Evolutionary conservation across 2,113 vertebrate genomes (phyloP), one percentile per base, ranked within the genome.

Genomic region (Daubentonia madagascariensis): DNA sequence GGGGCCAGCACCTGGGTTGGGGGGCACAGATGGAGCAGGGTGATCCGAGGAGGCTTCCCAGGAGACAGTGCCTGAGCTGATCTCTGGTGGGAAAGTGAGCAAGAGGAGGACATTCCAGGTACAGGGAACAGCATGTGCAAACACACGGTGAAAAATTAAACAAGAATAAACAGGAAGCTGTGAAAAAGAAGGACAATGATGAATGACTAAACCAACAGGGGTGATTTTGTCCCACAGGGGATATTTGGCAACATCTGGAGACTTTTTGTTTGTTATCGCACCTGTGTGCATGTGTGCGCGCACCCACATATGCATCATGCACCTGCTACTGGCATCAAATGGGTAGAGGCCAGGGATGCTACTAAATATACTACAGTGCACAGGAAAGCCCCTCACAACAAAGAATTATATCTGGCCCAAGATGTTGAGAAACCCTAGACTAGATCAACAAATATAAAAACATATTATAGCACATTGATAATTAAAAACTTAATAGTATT

Each of bases 291-390:
- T 28, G 9, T 30, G 54, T 20, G 54, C 17, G 57, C 6, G 8
- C 6, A 6, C 57, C 22, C 57, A 59, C 22, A 59, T 9, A 25
- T 4, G 11, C 3, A 0, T 7, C 54, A 40, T 7, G 1, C 9
- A n/a, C 30, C 63, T 45, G 65, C 52, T 45, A 68, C 37, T 8
- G n/a, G 54, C 18, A 63, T 65, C 89, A 75, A 40, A 32, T 22
- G 23, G 23, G 43, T 37, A 25, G 63, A 76, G 54, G 68, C 50
- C 61, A 87, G 54, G n/a, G 40, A 50, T 65, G 28, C 61, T 81
- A 22, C 28, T 63, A 43, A 78, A 18, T 40, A 32, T 11, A 4
- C 35, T 14, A 67, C 23, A 68, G 6, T 7, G 45, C 25, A 88
- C 52, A 54, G 20, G 72, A 54, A 20, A 79, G 72, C 11, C 28